These are phyloP conservation scores for Mus minutoides DNA, from an alignment of 2,797 vertebrate genomes.

Conservation along the genomic window DNA sequence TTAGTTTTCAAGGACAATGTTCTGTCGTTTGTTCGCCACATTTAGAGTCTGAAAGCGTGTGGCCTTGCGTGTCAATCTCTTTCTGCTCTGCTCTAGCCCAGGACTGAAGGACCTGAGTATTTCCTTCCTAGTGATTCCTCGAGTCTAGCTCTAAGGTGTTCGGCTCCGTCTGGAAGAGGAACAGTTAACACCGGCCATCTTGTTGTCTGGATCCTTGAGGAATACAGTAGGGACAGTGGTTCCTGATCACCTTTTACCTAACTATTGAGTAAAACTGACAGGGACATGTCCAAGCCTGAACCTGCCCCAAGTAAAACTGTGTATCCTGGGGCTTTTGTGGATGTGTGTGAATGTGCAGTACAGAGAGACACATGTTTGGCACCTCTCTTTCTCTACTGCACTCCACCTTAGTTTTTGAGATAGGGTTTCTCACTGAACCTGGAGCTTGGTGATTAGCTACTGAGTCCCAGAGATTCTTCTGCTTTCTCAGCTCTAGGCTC, in stretches of 20 bases:
- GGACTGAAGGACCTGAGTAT: background rate
- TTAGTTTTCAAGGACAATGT: background rate
- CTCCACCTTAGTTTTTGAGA: background rate
- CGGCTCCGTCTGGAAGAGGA: background rate
- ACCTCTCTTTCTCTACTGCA: background rate
- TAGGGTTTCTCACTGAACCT: background rate
- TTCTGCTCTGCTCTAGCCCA: background rate
- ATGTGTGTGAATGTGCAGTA: too few species aligned
- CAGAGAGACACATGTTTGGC: background rate
- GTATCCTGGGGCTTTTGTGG: background rate
- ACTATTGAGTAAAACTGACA: background rate
- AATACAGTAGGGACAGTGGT: background rate
- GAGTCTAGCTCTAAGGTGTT: background rate
- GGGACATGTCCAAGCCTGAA: background rate
- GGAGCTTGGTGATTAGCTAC: background rate
- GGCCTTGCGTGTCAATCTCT: background rate
- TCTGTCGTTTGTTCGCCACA: background rate
- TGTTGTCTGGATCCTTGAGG: background rate
- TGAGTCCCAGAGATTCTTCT: background rate
- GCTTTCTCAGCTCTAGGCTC: background rate
- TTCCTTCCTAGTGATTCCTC: background rate
- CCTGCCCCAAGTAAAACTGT: background rate
- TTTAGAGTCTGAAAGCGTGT: background rate
- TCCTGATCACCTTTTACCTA: background rate
- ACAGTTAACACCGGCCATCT: background rate